Conservation (phyloP, 2,888 invertebrate genomes). For the Sclerodermus sp. region DNA sequence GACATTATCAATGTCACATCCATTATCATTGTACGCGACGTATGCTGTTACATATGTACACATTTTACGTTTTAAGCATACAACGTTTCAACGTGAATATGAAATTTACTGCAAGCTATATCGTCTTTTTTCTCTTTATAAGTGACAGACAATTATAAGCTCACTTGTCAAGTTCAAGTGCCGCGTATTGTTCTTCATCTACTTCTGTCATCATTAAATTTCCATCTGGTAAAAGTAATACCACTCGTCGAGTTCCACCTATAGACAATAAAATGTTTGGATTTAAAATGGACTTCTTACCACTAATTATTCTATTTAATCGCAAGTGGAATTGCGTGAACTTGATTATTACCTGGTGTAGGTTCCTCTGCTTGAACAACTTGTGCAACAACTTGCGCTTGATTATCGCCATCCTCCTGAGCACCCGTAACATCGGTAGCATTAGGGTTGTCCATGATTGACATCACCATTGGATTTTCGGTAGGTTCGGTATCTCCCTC, state of each 20-base stretch:
- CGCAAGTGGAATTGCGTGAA: too few relatives aligned
- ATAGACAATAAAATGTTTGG: conserved; percentile 29
- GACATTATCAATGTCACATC: conserved; percentile 27
- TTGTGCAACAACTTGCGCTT: conserved; percentile 83
- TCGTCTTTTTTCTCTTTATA: conserved; percentile 17
- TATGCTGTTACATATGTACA: conserved; percentile 54
- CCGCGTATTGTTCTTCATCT: conserved; percentile 82
- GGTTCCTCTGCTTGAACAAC: conserved; percentile 83
- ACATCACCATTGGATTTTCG: conserved; percentile 59
- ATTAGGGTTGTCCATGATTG: conserved; percentile 53
- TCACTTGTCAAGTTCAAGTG: conserved; percentile 65
- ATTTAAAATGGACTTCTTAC: too few relatives aligned
- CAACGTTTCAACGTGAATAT: conserved; percentile 29
- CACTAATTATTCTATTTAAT: too few relatives aligned
- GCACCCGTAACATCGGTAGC: conserved; percentile 48
- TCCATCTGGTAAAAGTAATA: conserved; percentile 81
- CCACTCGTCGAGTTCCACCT: conserved; percentile 84
- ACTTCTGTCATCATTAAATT: conserved; percentile 86
- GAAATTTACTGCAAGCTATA: conserved; percentile 30
- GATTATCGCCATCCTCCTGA: conserved; percentile 56
- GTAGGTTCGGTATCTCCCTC: conserved; percentile 48
- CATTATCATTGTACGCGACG: conserved; percentile 33
- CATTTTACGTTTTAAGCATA: conserved; percentile 44
- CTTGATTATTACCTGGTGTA: conserved; percentile 68
- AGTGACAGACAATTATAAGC: conserved; percentile 14